Percentiles rank a stretch among this genome's conserved stretches.
These are phyloP conservation scores for Physella acuta DNA, from an alignment of 1,140 invertebrate species.

Conservation along the genomic window DNA sequence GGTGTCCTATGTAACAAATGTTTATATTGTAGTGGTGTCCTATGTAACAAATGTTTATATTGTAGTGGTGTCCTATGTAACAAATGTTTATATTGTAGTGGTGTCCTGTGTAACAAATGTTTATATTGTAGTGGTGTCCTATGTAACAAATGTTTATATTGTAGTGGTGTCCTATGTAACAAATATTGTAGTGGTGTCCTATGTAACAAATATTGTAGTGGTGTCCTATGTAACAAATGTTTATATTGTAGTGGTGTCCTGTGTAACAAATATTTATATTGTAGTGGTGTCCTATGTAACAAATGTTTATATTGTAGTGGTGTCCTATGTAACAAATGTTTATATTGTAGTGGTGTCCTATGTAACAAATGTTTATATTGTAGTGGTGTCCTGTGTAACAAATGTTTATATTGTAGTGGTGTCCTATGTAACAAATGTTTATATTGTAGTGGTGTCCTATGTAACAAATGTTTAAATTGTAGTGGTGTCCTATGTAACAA, in stretches of 20 bases:
- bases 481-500: slow-evolving; percentile 60
- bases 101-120: slow-evolving; percentile 54
- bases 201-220: slow-evolving; percentile 52
- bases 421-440: slow-evolving; percentile 59
- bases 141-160: slow-evolving; percentile 60
- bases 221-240: slow-evolving; percentile 60
- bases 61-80: slow-evolving; percentile 59
- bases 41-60: slow-evolving; percentile 47
- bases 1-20: slow-evolving; percentile 59
- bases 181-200: too few relatives aligned
- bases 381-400: slow-evolving; percentile 58
- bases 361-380: slow-evolving; percentile 60
- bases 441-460: slow-evolving; percentile 59
- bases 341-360: slow-evolving; percentile 55
- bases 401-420: slow-evolving; percentile 51
- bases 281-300: slow-evolving; percentile 60
- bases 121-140: slow-evolving; percentile 52
- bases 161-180: slow-evolving; percentile 57
- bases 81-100: slow-evolving; percentile 61
- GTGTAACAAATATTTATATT: slow-evolving; percentile 47
- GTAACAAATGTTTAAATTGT: slow-evolving; percentile 46
- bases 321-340: slow-evolving; percentile 53
- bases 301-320: slow-evolving; percentile 60
- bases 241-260: slow-evolving; percentile 58
- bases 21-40: slow-evolving; percentile 60